phyloP scores from a whole-genome alignment of 2,888 invertebrate genomes.

The Dione juno region DNA sequence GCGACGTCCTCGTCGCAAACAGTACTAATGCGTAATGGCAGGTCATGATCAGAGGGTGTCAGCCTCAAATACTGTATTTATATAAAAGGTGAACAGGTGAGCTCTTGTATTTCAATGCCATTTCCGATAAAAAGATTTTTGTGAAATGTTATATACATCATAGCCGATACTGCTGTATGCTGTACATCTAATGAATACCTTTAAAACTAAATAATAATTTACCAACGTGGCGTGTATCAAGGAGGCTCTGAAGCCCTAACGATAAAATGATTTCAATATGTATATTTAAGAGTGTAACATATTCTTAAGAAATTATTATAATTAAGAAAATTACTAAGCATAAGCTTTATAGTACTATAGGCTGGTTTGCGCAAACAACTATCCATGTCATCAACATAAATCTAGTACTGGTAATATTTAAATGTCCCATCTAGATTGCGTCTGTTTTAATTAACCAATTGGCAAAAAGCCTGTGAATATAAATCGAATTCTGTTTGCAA shows the following conservation, averaged over 20 bases:
- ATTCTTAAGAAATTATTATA: too few relatives aligned
- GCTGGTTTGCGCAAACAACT: too few relatives aligned
- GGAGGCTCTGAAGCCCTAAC: too few relatives aligned
- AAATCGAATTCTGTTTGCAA: conserved; percentile 12
- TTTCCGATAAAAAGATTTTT: too few relatives aligned
- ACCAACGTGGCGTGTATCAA: too few relatives aligned
- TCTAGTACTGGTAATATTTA: background rate
- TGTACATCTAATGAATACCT: too few relatives aligned
- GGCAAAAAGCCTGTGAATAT: conserved; percentile 8
- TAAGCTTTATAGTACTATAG: too few relatives aligned
- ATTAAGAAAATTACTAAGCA: background rate
- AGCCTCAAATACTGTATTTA: background rate
- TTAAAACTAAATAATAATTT: too few relatives aligned
- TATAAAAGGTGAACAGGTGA: background rate
- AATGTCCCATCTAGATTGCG: background rate
- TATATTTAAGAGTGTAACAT: too few relatives aligned
- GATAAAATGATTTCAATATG: too few relatives aligned
- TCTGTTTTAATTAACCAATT: conserved; percentile 14
- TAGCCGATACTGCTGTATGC: too few relatives aligned
- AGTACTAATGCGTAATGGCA: background rate
- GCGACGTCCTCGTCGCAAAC: background rate
- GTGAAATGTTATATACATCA: too few relatives aligned
- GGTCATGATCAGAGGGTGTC: conserved; percentile 1
- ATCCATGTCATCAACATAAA: background rate
- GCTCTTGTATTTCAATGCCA: background rate